Evolutionary conservation across 2,113 vertebrate genomes (phyloP).

Genomic region (Stigmatopora argus): DNA sequence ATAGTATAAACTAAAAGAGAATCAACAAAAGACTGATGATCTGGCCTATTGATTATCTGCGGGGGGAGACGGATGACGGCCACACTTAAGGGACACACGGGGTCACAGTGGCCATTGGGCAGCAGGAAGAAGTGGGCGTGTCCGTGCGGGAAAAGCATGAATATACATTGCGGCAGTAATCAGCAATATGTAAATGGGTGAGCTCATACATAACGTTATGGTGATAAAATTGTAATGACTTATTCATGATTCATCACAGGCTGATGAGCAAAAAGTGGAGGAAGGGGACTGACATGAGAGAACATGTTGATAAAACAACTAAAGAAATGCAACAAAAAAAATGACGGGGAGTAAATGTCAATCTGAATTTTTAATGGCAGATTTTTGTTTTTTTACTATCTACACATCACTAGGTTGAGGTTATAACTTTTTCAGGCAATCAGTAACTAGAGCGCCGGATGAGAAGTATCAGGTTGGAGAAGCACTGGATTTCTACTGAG

Average conservation of each 20-base stretch:
- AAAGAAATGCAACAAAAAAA: constrained; percentile 28
- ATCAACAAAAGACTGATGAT: constrained; percentile 86
- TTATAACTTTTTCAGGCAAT: background rate
- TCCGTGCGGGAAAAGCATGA: constrained; percentile 46
- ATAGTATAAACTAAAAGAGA: constrained; percentile 28
- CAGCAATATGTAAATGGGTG: constrained; percentile 64
- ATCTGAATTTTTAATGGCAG: background rate
- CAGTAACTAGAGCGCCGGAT: background rate
- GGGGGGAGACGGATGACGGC: constrained; percentile 87
- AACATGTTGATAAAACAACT: background rate
- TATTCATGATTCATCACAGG: constrained; percentile 64
- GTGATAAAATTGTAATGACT: constrained; percentile 62
- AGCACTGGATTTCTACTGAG: background rate
- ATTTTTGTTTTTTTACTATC: background rate
- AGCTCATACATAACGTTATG: constrained; percentile 61
- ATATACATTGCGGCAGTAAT: constrained; percentile 64
- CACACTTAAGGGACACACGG: constrained; percentile 86
- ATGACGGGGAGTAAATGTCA: constrained; percentile 1
- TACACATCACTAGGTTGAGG: background rate
- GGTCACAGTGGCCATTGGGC: constrained; percentile 77
- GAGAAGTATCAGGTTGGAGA: background rate
- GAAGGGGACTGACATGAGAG: constrained; percentile 18
- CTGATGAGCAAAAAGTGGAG: constrained; percentile 36
- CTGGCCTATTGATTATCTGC: constrained; percentile 93
- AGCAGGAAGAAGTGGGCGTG: constrained; percentile 51